Base-by-base conservation (phyloP, 2,888 invertebrate species). In the Litoditis marina region DNA sequence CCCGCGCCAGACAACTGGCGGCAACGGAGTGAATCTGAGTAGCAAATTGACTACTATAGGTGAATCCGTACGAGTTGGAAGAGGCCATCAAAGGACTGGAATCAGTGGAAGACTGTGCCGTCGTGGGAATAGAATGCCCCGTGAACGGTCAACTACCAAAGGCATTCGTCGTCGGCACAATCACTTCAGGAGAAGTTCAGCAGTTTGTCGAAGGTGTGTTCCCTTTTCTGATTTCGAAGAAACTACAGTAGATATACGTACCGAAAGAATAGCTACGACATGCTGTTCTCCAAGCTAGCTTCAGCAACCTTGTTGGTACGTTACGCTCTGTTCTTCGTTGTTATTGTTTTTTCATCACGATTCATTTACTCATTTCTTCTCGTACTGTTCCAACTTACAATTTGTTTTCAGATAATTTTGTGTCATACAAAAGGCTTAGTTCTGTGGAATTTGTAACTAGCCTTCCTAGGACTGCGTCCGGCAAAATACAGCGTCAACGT, bases 21-120 rank as follows among this genome's bases (percentile, higher is more conserved):
- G 39, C 11, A 39, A 39, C 39, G 39, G n/a, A 11, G 39, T n/a
- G 39, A 13, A 39, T 39, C 11, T 39, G 39, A 8, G 16, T 7
- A 31, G 8, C 22, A 30, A 49, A 8, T 39, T 13, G n/a, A 39
- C n/a, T 39, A 39, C 11, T 39, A 42, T 58, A 68, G 63, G 65
- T 68, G 2, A 69, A 69, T 58, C 75, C 75, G 8, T 70, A 63
- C 52, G 75, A 75, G 46, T 44, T 75, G 1, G 75, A 75, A 54
- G 52, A 63, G 1, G 60, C 71, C 7, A 67, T 75, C 25, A 46
- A 51, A n/a, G 60, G 22, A 4, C 54, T 69, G 1, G 25, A 59
- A 1, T 54, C 55, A 8, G 66, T 74, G 1, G 32, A 50, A 1
- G 75, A 75, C 54, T 73, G 73, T 59, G 73, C 71, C 0, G 69